Base-by-base conservation (phyloP, 1,140 invertebrate species). In the Laupala kohalensis region DNA sequence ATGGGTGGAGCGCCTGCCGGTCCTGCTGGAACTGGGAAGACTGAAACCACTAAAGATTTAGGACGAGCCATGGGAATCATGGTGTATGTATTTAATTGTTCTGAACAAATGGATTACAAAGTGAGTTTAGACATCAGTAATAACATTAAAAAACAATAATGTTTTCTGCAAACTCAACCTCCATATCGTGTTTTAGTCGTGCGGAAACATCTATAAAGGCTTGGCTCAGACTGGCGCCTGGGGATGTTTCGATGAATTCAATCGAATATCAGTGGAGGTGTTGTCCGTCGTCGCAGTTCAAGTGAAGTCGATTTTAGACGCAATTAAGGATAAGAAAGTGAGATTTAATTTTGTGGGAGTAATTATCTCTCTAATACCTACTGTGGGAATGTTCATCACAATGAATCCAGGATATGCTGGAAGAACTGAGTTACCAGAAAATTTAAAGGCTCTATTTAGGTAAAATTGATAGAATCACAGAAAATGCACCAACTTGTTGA, bases 201-300 rank as follows among this genome's bases (percentile, higher is more conserved):
- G 92, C 76, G 93, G 91, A 53, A 95, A 94, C 79, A 96, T 96
- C 78, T 95, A 95, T 80, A 96, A 88, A 87, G 93, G 87, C 19
- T 81, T 97, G 25, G 88, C 93, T 3, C 93, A 96, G 80, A 93
- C 93, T 12, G 95, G 95, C n/a, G 92, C 93, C 6, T 97, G 94
- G 94, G 94, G 94, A 25, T 96, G 94, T 78, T 97, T 97, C 81
- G 94, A 97, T 80, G 94, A 97, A 79, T 97, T 97, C 79, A 97
- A 97, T 82, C 85, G 95, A 71, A 97, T 96, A 73, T 92, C 93
- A 0, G 90, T 96, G 1, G 94, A 96, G 82, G 94, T 97, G 53
- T 80, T 97, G 27, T 97, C 94, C 1, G 95, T 97, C 5, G 93
- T 96, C 4, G 93, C 94, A 0, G 93, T 96, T 0, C 94, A 87